Base-by-base conservation (phyloP, 2,888 invertebrate genomes). In the Volucella inanis region DNA sequence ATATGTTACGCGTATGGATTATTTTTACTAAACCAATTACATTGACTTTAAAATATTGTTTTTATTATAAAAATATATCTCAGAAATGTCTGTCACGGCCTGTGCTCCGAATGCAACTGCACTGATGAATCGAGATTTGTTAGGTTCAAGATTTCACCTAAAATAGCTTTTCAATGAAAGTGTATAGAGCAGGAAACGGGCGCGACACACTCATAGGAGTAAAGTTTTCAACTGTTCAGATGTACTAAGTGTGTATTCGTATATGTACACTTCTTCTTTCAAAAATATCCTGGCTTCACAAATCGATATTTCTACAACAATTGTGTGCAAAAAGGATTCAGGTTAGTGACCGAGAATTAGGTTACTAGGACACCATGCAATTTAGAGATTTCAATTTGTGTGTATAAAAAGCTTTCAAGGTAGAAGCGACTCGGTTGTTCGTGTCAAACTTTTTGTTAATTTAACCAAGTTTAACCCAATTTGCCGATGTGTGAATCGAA, bases 301-400 rank as follows among this genome's bases (percentile, higher is more conserved):
- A 85, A 85, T 85, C 85, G 72, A 85, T 85, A 85, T 57, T 81
- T 85, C 72, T 81, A 81, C 85, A 68, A 81, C 80, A 85, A 85
- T 81, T 77, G 76, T 85, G 81, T 85, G 85, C 85, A 81, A 81
- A 85, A 85, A 85, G 85, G 85, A 87, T 87, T 85, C 80, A 89
- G 92, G 92, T 92, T 90, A 92, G 91, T 90, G 90, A 91, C 91
- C 92, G 90, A 88, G 87, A 92, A 90, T 87, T 89, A 86, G 92
- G 92, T 92, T 90, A 92, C 89, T 92, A 89, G 92, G 91, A 89
- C 91, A 89, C 87, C 89, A 89, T 90, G 90, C 90, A 90, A 88
- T 89, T 88, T 88, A 87, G 77, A 87, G 86, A 81, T 74, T 82
- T 86, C 43, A 54, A 68, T 70, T 76, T 75, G 76, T 78, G 85